phyloP scores from a whole-genome alignment of 2,113 vertebrate species.

The Nematolebias whitei region DNA sequence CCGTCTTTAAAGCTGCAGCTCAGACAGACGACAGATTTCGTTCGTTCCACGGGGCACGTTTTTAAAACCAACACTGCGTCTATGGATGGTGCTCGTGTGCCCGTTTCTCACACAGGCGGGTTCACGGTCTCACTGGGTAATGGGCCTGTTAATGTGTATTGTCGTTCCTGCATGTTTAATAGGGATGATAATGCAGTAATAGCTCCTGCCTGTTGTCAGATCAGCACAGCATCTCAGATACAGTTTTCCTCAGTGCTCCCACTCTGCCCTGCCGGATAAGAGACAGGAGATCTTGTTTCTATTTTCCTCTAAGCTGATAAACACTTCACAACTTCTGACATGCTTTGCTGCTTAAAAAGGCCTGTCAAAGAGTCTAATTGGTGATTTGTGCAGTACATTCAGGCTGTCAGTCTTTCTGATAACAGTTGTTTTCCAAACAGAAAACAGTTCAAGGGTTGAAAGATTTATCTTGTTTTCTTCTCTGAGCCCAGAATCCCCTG shows the following conservation, averaged over 20 bases:
- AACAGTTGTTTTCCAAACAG: slow-evolving; percentile 28
- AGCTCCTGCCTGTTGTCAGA: slow-evolving; percentile 59
- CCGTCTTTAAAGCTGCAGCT: not conserved
- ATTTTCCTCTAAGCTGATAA: slow-evolving; percentile 42
- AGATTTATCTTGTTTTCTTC: not conserved
- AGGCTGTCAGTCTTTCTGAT: slow-evolving; percentile 46
- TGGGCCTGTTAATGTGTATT: slow-evolving; percentile 62
- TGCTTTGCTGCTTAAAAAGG: slow-evolving; percentile 29
- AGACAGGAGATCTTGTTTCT: slow-evolving; percentile 22
- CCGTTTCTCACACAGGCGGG: slow-evolving; percentile 33
- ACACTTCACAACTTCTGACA: slow-evolving; percentile 40
- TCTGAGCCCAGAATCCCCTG: slow-evolving; percentile 9
- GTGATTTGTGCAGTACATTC: slow-evolving; percentile 25
- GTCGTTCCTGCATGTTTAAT: slow-evolving; percentile 54
- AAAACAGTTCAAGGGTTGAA: slow-evolving; percentile 20
- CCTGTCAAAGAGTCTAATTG: slow-evolving; percentile 23
- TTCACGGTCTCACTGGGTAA: slow-evolving; percentile 49
- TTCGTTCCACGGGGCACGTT: slow-evolving; percentile 7
- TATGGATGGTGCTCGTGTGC: slow-evolving; percentile 39
- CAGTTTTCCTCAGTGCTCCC: slow-evolving; percentile 46
- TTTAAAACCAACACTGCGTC: slow-evolving; percentile 29
- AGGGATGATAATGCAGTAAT: slow-evolving; percentile 65
- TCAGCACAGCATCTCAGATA: slow-evolving; percentile 58
- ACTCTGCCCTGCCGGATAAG: slow-evolving; percentile 2
- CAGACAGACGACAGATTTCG: slow-evolving; percentile 16